Conservation (phyloP, 2,888 invertebrate species). For the Pammene aurita region DNA sequence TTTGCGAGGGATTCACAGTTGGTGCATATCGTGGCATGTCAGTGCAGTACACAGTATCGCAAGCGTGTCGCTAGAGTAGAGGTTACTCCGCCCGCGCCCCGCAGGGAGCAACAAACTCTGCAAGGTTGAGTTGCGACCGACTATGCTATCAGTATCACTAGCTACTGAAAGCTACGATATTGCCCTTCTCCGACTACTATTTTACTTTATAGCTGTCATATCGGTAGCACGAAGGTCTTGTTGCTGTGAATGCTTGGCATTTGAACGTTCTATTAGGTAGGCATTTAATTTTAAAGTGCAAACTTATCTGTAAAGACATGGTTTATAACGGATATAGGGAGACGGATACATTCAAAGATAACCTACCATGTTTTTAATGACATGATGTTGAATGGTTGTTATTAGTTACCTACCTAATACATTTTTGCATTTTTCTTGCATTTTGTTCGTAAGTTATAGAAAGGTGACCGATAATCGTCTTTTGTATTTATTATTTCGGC, state of each 20-base stretch:
- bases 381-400: background rate
- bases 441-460: too few relatives aligned
- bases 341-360: background rate
- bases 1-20: slow-evolving; percentile 25
- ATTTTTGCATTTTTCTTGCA: too few relatives aligned
- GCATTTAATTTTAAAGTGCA: slow-evolving; percentile 2
- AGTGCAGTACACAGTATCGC: slow-evolving; percentile 56
- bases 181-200: slow-evolving; percentile 77
- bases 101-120: slow-evolving; percentile 80
- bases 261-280: slow-evolving; percentile 25
- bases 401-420: too few relatives aligned
- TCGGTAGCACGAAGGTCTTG: slow-evolving; percentile 71
- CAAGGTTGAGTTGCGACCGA: slow-evolving; percentile 77
- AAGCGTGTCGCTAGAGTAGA: slow-evolving; percentile 74
- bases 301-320: background rate
- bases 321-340: background rate
- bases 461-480: too few relatives aligned
- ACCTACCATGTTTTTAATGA: background rate
- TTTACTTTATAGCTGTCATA: slow-evolving; percentile 68
- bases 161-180: slow-evolving; percentile 74
- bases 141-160: slow-evolving; percentile 75
- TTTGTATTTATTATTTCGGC: too few relatives aligned
- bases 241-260: slow-evolving; percentile 38
- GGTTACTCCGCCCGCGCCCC: slow-evolving; percentile 44
- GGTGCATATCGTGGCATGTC: slow-evolving; percentile 46